Percentiles rank a stretch among this genome's conserved stretches.
Evolutionary conservation across 2,888 invertebrate genomes (phyloP).

Genomic region (Ichneumoninae sp.): DNA sequence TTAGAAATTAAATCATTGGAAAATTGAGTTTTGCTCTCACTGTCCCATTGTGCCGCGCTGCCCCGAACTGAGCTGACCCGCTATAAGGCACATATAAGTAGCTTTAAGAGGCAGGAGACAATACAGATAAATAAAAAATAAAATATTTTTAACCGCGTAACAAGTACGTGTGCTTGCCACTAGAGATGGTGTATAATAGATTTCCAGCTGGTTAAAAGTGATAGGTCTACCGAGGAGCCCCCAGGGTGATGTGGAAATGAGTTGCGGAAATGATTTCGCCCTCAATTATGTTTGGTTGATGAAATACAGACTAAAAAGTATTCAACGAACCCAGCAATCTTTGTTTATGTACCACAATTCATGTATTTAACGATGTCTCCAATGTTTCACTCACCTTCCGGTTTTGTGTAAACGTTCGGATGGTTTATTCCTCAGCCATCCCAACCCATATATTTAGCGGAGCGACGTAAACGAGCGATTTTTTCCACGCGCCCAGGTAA

Average conservation of each 20-base stretch:
- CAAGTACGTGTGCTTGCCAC: background rate
- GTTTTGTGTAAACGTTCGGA: background rate
- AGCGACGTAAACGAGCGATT: slow-evolving; percentile 26
- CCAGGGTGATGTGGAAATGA: background rate
- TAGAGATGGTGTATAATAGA: background rate
- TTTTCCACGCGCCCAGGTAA: slow-evolving; percentile 38
- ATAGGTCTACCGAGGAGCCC: no score
- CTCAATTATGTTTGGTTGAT: background rate
- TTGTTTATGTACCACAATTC: background rate
- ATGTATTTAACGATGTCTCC: background rate
- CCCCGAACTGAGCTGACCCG: no score
- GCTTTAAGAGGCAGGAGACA: no score
- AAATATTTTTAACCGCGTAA: background rate
- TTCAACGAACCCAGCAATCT: background rate
- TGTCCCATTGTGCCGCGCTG: no score
- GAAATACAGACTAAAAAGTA: background rate
- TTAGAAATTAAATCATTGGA: no score
- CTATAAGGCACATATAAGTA: no score
- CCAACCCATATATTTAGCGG: slow-evolving; percentile 13
- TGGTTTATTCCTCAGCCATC: slow-evolving; percentile 5
- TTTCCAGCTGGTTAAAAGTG: no score
- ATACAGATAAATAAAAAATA: no score
- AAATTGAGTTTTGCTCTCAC: no score
- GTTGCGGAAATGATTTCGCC: background rate
- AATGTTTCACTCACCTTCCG: background rate